These are phyloP conservation scores for Cheumatopsyche charites DNA, from an alignment of 1,140 invertebrate genomes.

Conservation along the genomic window DNA sequence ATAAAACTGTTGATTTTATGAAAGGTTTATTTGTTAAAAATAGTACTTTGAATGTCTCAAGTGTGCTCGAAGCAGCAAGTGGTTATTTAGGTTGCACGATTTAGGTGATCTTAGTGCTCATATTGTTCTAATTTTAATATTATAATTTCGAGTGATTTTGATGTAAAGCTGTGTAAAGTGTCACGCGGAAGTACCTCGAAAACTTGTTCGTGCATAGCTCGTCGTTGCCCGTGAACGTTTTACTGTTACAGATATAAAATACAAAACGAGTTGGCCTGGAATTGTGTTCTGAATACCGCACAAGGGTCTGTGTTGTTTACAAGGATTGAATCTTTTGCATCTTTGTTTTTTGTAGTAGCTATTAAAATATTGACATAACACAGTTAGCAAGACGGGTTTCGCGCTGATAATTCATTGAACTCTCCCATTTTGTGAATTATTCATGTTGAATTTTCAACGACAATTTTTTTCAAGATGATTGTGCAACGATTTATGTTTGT, in stretches of 20 bases:
- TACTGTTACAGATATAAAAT: slow-evolving; percentile 42
- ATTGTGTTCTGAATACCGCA: slow-evolving; percentile 40
- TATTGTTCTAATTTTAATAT: neutral
- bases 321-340: slow-evolving; percentile 10
- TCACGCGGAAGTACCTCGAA: slow-evolving; percentile 31
- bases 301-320: slow-evolving; percentile 5
- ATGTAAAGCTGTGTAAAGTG: slow-evolving; percentile 17
- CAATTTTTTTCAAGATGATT: neutral
- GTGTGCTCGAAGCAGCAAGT: too few relatives aligned
- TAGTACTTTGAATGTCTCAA: too few relatives aligned
- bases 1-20: too few relatives aligned
- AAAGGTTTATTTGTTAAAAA: too few relatives aligned
- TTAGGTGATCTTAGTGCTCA: neutral
- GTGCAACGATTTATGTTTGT: neutral
- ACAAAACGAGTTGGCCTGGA: slow-evolving; percentile 39
- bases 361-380: slow-evolving; percentile 12
- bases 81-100: too few relatives aligned
- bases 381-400: slow-evolving; percentile 24
- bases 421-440: neutral
- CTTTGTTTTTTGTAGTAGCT: neutral
- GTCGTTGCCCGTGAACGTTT: slow-evolving; percentile 18
- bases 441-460: neutral
- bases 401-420: neutral
- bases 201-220: slow-evolving; percentile 22
- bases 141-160: neutral